Conservation (phyloP, 1,140 invertebrate genomes). For the Thaumetopoea pityocampa region DNA sequence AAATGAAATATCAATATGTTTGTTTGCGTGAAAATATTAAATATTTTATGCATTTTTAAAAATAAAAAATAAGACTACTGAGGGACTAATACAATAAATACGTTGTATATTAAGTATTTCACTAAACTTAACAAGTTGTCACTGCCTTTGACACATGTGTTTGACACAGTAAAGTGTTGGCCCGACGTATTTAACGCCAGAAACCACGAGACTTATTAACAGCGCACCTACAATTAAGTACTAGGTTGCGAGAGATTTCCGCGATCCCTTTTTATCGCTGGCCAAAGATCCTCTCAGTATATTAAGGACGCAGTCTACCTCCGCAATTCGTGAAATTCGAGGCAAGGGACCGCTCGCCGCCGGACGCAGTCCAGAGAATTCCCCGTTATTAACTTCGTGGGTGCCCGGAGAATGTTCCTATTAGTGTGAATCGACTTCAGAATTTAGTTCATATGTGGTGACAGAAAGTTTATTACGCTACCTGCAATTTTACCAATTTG, state of each 20-base stretch:
- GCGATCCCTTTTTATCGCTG: slow-evolving; percentile 22
- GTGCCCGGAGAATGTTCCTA: slow-evolving; percentile 10
- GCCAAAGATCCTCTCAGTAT: slow-evolving; percentile 19
- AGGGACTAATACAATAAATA: too few relatives aligned
- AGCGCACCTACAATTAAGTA: slow-evolving; percentile 13
- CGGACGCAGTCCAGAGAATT: slow-evolving; percentile 7
- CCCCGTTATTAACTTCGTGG: slow-evolving; percentile 15
- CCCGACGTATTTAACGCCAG: background rate
- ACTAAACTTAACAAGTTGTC: too few relatives aligned
- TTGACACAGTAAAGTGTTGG: slow-evolving; percentile 1
- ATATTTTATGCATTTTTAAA: too few relatives aligned
- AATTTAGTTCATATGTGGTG: slow-evolving; percentile 6
- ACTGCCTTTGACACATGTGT: too few relatives aligned
- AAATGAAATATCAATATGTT: too few relatives aligned
- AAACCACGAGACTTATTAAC: slow-evolving; percentile 11
- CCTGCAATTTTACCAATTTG: too few relatives aligned
- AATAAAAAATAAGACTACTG: too few relatives aligned
- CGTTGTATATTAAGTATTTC: too few relatives aligned
- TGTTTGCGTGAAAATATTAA: too few relatives aligned
- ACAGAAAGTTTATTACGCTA: background rate
- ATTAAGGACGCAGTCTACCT: slow-evolving; percentile 11
- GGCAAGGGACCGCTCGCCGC: slow-evolving; percentile 15
- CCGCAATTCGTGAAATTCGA: slow-evolving; percentile 23
- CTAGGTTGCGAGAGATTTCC: slow-evolving; percentile 18
- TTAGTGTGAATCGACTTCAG: slow-evolving; percentile 9